Conservation (phyloP, 2,888 invertebrate genomes). For the Argyresthia albistria region DNA sequence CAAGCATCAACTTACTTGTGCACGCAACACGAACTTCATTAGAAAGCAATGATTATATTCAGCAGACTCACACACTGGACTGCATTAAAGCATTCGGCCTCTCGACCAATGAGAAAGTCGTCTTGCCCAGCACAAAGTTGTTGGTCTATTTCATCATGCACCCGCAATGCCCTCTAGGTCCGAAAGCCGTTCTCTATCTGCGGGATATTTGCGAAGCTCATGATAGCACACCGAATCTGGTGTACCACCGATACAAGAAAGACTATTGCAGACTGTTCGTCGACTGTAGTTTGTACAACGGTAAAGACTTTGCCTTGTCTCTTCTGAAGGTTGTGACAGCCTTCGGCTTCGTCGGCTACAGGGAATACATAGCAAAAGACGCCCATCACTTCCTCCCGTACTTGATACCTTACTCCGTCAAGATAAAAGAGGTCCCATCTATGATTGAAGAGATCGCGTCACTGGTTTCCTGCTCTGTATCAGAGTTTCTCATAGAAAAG, state of each 20-base stretch:
- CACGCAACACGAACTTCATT: slow-evolving; percentile 59
- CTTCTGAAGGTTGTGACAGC: slow-evolving; percentile 76
- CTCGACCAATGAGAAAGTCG: slow-evolving; percentile 38
- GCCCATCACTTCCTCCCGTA: slow-evolving; percentile 77
- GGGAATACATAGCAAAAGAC: slow-evolving; percentile 80
- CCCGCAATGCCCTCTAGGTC: slow-evolving; percentile 69
- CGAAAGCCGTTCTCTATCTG: slow-evolving; percentile 71
- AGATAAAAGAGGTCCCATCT: slow-evolving; percentile 65
- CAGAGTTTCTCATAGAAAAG: slow-evolving; percentile 75
- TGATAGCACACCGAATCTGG: slow-evolving; percentile 63
- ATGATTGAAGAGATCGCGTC: slow-evolving; percentile 77
- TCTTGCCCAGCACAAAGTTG: slow-evolving; percentile 61
- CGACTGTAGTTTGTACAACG: slow-evolving; percentile 70
- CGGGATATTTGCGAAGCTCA: slow-evolving; percentile 71
- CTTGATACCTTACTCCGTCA: slow-evolving; percentile 73
- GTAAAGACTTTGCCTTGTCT: slow-evolving; percentile 71
- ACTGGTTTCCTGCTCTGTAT: slow-evolving; percentile 69
- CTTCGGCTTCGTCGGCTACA: slow-evolving; percentile 78
- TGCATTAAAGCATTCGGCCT: slow-evolving; percentile 67
- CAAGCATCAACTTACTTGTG: slow-evolving; percentile 52
- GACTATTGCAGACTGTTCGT: slow-evolving; percentile 75
- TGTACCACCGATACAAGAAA: slow-evolving; percentile 76
- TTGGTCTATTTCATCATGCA: slow-evolving; percentile 76
- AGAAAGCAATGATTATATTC: slow-evolving; percentile 56
- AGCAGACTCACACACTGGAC: slow-evolving; percentile 68